These are phyloP conservation scores for Dascyllus trimaculatus DNA, from an alignment of 2,113 vertebrate species.

Conservation along the genomic window DNA sequence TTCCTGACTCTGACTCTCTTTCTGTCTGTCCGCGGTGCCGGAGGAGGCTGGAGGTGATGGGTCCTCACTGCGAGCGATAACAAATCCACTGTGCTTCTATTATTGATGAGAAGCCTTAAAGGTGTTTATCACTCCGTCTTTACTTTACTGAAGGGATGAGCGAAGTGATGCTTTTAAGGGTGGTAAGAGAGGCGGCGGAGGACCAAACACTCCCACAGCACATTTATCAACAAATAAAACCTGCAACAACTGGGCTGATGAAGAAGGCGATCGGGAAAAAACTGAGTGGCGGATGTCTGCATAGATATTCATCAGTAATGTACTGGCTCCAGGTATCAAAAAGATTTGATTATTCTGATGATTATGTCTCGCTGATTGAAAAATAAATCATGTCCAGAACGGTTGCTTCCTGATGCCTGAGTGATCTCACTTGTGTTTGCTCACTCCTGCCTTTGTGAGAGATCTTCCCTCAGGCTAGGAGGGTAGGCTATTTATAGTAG, in stretches of 20 bases:
- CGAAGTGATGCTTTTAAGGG: slow-evolving; percentile 57
- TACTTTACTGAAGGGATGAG: slow-evolving; percentile 63
- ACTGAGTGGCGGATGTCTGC: slow-evolving; percentile 9
- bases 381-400: slow-evolving; percentile 41
- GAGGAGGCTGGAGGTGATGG: slow-evolving; percentile 64
- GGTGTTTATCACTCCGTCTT: slow-evolving; percentile 66
- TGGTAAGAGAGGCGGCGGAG: slow-evolving; percentile 51
- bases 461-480: slow-evolving; percentile 80
- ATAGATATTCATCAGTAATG: not conserved
- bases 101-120: slow-evolving; percentile 76
- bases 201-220: slow-evolving; percentile 28
- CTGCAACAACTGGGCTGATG: slow-evolving; percentile 17
- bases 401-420: slow-evolving; percentile 57
- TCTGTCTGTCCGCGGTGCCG: slow-evolving; percentile 55
- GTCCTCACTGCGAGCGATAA: slow-evolving; percentile 62
- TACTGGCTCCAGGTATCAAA: not conserved
- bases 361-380: slow-evolving; percentile 26
- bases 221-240: slow-evolving; percentile 57
- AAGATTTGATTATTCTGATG: not conserved
- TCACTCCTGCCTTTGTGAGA: slow-evolving; percentile 76
- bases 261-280: slow-evolving; percentile 26
- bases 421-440: slow-evolving; percentile 72
- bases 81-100: slow-evolving; percentile 66
- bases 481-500: slow-evolving; percentile 84
- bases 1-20: slow-evolving; percentile 13